Conservation (phyloP, 2,888 invertebrate species). For the Drosophila silvestris region DNA sequence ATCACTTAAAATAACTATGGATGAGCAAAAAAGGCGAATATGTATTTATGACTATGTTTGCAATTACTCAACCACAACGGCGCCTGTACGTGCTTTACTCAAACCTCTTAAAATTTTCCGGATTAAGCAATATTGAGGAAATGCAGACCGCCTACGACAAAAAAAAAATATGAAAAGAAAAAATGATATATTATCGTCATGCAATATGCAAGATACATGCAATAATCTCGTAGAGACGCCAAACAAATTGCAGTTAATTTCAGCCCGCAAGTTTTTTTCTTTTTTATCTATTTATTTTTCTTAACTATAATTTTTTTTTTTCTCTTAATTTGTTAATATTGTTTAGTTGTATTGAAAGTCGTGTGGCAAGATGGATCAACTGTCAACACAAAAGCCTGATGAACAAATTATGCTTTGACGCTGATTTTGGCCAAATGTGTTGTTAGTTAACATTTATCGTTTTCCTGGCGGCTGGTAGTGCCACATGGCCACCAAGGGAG, state of each 20-base stretch:
- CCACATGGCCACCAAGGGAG: slow-evolving; percentile 32
- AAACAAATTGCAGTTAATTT: slow-evolving; percentile 47
- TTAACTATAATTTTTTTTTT: background rate
- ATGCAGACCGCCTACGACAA: slow-evolving; percentile 64
- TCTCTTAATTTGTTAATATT: slow-evolving; percentile 1
- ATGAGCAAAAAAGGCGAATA: slow-evolving; percentile 1
- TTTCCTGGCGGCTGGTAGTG: slow-evolving; percentile 12
- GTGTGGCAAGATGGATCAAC: slow-evolving; percentile 47
- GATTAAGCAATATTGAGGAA: slow-evolving; percentile 63
- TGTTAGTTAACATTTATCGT: slow-evolving; percentile 5
- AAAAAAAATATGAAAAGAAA: slow-evolving; percentile 4
- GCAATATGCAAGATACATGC: slow-evolving; percentile 47
- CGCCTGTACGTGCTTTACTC: slow-evolving; percentile 45
- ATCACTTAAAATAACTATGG: background rate
- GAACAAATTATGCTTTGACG: slow-evolving; percentile 30
- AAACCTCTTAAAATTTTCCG: slow-evolving; percentile 50
- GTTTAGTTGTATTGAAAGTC: slow-evolving; percentile 46
- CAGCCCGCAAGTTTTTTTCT: slow-evolving; percentile 24
- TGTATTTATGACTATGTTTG: slow-evolving; percentile 19
- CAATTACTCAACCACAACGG: slow-evolving; percentile 56
- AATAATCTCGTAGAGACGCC: slow-evolving; percentile 21
- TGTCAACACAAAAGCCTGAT: slow-evolving; percentile 15
- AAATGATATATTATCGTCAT: slow-evolving; percentile 51
- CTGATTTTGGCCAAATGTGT: slow-evolving; percentile 20
- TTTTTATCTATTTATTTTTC: background rate